Evolutionary conservation across 2,797 vertebrate species (phyloP).

Genomic region (Gadopsis marmoratus): DNA sequence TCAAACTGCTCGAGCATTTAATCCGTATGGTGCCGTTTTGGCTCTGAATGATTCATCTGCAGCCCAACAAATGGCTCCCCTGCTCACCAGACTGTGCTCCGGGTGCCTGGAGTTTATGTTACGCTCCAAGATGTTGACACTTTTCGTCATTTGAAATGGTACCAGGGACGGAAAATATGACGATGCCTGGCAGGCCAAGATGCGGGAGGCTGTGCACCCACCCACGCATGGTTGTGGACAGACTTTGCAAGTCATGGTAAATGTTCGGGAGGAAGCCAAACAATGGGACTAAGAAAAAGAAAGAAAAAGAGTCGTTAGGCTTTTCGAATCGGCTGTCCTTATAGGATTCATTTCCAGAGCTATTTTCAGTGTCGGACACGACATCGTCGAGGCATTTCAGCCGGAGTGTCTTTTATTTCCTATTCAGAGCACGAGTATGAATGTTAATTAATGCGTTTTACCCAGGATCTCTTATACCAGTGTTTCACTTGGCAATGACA

Average conservation of each 20-base stretch:
- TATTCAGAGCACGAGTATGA: conserved; percentile 44
- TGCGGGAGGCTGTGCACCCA: conserved; percentile 29
- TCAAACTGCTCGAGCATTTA: conserved; percentile 41
- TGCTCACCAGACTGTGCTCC: conserved; percentile 44
- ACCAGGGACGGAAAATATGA: conserved; percentile 64
- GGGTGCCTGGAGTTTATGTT: conserved; percentile 63
- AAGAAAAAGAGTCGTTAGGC: background rate
- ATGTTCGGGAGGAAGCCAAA: conserved; percentile 33
- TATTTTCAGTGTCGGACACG: conserved; percentile 22
- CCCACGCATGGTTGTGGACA: conserved; percentile 29
- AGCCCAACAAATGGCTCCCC: conserved; percentile 33
- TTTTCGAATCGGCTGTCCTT: background rate
- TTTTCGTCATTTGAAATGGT: conserved; percentile 53
- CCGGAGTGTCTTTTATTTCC: conserved; percentile 32
- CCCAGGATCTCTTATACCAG: conserved; percentile 36
- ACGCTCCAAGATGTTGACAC: conserved; percentile 64
- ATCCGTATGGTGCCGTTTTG: conserved; percentile 29
- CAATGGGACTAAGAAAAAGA: conserved; percentile 5
- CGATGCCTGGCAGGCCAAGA: conserved; percentile 48
- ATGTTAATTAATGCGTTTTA: conserved; percentile 65
- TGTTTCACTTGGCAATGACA: conserved; percentile 54
- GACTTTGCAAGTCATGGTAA: conserved; percentile 34
- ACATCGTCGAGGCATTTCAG: conserved; percentile 20
- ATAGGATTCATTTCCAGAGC: background rate
- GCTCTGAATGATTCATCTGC: conserved; percentile 61